These are phyloP conservation scores for Gymnosoma rotundatum DNA, from an alignment of 2,888 invertebrate species.

Conservation along the genomic window DNA sequence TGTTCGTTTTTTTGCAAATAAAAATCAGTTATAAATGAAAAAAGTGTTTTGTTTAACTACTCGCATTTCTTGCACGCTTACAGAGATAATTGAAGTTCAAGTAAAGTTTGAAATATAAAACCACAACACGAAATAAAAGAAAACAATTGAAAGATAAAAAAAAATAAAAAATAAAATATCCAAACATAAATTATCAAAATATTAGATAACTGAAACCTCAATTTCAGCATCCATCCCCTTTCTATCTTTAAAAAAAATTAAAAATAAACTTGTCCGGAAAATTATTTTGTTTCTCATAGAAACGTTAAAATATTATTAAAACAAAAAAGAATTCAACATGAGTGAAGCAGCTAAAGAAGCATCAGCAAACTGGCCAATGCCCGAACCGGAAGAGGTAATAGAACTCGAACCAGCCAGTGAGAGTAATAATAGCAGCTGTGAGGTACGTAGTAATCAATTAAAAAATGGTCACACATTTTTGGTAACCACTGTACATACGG, in stretches of 20 bases:
- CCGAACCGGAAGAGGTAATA: conserved; percentile 60
- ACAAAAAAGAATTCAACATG: conserved; percentile 49
- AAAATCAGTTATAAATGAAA: conserved; percentile 1
- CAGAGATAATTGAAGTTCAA: conserved; percentile 65
- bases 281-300: conserved; percentile 64
- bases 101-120: conserved; percentile 43
- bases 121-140: conserved; percentile 34
- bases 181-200: not conserved
- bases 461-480: conserved; percentile 77
- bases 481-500: conserved; percentile 75
- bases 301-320: conserved; percentile 35
- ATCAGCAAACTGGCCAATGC: not conserved
- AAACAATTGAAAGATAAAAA: conserved; percentile 3
- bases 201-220: too few relatives aligned
- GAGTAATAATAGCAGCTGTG: conserved; percentile 61
- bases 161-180: not conserved
- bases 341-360: conserved; percentile 39
- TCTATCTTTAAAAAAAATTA: too few relatives aligned
- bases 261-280: not conserved
- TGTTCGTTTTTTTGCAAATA: conserved; percentile 54
- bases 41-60: conserved; percentile 18
- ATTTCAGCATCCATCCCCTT: too few relatives aligned
- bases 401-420: conserved; percentile 15
- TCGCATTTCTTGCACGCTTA: conserved; percentile 22
- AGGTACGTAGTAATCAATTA: conserved; percentile 73